Conservation (phyloP, 2,797 vertebrate genomes). For the Acanthopagrus latus region DNA sequence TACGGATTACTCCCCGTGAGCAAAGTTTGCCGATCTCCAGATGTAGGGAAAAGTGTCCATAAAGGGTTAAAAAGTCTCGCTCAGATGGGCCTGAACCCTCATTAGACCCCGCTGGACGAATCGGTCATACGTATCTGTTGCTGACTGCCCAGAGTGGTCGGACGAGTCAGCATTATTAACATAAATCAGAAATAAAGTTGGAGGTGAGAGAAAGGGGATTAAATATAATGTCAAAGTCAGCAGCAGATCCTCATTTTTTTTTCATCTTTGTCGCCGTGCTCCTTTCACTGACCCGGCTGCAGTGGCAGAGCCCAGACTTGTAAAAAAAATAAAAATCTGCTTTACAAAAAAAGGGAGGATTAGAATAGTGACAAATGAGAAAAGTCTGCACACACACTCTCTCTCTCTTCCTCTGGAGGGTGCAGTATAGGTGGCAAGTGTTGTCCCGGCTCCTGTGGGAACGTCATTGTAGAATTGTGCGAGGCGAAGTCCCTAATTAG, state of each 20-base stretch:
- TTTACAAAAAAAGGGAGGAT: constrained; percentile 19
- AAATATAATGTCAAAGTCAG: constrained; percentile 42
- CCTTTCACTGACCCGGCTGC: constrained; percentile 36
- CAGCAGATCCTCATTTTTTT: constrained; percentile 33
- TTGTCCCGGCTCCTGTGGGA: constrained; percentile 62
- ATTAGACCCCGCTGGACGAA: constrained; percentile 16
- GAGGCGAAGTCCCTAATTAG: constrained; percentile 78
- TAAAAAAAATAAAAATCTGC: constrained; percentile 28
- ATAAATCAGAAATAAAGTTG: constrained; percentile 20
- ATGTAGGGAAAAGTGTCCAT: neutral
- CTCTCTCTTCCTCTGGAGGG: constrained; percentile 30
- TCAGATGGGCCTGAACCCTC: constrained; percentile 8
- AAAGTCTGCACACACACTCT: neutral
- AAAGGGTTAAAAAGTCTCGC: neutral
- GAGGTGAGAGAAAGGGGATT: constrained; percentile 14
- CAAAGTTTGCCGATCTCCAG: neutral
- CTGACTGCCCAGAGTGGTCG: constrained; percentile 15
- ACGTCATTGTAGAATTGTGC: constrained; percentile 43
- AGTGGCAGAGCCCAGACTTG: constrained; percentile 6
- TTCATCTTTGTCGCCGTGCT: constrained; percentile 30
- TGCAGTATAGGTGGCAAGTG: constrained; percentile 61
- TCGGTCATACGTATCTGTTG: constrained; percentile 5
- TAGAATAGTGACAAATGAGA: constrained; percentile 37
- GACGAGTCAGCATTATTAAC: constrained; percentile 25
- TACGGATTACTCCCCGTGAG: neutral